Base-by-base conservation (phyloP, 2,888 invertebrate species). In the Tiliacea citrago region DNA sequence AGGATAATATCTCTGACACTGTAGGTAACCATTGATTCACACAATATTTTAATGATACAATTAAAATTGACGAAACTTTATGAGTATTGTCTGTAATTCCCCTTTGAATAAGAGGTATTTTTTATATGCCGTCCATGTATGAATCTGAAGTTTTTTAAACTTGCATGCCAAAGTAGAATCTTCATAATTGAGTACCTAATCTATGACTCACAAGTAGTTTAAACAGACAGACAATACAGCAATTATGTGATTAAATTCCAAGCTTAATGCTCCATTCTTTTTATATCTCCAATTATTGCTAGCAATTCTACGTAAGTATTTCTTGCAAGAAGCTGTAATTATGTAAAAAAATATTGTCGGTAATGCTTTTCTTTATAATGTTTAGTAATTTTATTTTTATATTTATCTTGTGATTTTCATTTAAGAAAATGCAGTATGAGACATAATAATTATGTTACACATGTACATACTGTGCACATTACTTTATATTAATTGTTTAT, bases 231-330 rank as follows among this genome's bases (percentile, higher is more conserved):
- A 88, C 86, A 88, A 86, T 88, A 75, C 83, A 79, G 75, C 86
- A 88, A 90, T 90, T 89, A 85, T 87, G 76, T 83, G 82, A 86
- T 87, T 87, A 83, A 78, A 88, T 83, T 81, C 82, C 71, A 75
- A 81, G 79, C 84, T 86, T 78, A 77, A 78, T 77, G 79, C 66
- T 83, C 45, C 35, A 82, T 71, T 72, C 80, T 88, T 86, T 88
- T 83, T 88, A 82, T 85, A 85, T 61, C 70, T 73, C 73, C 68
- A 85, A 85, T 88, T 82, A 82, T 77, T 75, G n/a, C 67, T 57
- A 62, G 67, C 45, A 2, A 74, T 80, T 78, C 73, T 76, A 77
- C 42, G 65, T 75, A 75, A 68, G 49, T 84, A 60, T 75, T 60
- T 68, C 21, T 68, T 73, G 61, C 71, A 86, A 79, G 80, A 86